phyloP scores from a whole-genome alignment of 2,888 invertebrate genomes.

The Anticlea derivata region DNA sequence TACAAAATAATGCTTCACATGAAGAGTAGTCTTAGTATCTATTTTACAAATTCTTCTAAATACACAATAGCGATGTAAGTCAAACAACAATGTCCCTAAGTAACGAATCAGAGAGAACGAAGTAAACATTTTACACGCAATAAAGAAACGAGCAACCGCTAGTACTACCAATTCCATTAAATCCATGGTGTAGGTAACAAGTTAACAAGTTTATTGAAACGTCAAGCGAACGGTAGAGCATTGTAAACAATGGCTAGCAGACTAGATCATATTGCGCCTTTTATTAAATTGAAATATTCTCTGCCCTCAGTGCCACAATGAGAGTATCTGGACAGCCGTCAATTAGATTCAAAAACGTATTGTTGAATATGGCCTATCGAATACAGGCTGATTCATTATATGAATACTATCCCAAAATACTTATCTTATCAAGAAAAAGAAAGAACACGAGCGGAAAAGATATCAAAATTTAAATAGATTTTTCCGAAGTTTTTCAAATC shows the following conservation, averaged over 20 bases:
- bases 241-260: slow-evolving; percentile 25
- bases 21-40: too few species aligned
- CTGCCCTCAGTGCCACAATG: slow-evolving; percentile 5
- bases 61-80: too few species aligned
- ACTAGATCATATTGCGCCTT: slow-evolving; percentile 27
- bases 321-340: slow-evolving; percentile 21
- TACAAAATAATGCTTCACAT: too few species aligned
- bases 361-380: slow-evolving; percentile 12
- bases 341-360: slow-evolving; percentile 20
- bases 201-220: slow-evolving; percentile 29
- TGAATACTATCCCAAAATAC: too few species aligned
- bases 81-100: too few species aligned
- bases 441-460: too few species aligned
- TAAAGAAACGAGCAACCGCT: background rate
- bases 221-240: slow-evolving; percentile 15
- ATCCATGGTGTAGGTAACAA: slow-evolving; percentile 6
- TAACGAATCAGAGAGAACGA: too few species aligned
- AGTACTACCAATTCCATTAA: background rate
- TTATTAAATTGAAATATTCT: slow-evolving; percentile 21
- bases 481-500: too few species aligned
- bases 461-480: too few species aligned
- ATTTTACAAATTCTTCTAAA: too few species aligned
- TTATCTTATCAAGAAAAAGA: too few species aligned
- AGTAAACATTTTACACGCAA: background rate
- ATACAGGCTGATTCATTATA: too few species aligned